Conservation (phyloP, 2,113 vertebrate genomes). For the Stercorarius parasiticus region DNA sequence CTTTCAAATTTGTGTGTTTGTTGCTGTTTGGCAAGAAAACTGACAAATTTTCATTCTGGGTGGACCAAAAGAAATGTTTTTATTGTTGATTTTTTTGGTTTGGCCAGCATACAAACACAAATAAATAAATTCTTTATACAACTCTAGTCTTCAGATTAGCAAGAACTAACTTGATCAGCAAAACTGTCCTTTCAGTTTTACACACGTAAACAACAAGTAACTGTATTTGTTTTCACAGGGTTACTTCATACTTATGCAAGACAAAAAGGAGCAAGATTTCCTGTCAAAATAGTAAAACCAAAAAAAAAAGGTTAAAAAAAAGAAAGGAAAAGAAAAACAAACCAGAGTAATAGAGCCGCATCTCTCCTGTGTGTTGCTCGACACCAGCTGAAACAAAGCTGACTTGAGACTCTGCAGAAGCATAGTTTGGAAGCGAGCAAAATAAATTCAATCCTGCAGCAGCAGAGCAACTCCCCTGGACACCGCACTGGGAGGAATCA, state of each 20-base stretch:
- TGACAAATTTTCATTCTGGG: conserved; percentile 26
- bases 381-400: conserved; percentile 57
- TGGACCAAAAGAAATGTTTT: conserved; percentile 19
- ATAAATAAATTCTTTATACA: not conserved
- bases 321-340: conserved; percentile 33
- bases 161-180: not conserved
- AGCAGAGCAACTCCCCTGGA: conserved; percentile 20
- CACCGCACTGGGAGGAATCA: conserved; percentile 30
- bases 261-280: conserved; percentile 32
- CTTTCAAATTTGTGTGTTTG: not conserved
- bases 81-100: not conserved
- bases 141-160: not conserved
- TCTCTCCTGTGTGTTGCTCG: conserved; percentile 42
- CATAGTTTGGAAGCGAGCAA: conserved; percentile 41
- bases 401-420: conserved; percentile 56
- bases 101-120: not conserved
- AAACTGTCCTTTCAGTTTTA: not conserved
- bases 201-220: not conserved
- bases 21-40: conserved; percentile 10
- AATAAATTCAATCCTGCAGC: conserved; percentile 49
- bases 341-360: not conserved
- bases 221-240: not conserved
- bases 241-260: conserved; percentile 51
- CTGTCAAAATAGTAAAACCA: conserved; percentile 24
- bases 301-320: not conserved